Evolutionary conservation across 2,888 invertebrate species (phyloP).

Genomic region (Carcina quercana): DNA sequence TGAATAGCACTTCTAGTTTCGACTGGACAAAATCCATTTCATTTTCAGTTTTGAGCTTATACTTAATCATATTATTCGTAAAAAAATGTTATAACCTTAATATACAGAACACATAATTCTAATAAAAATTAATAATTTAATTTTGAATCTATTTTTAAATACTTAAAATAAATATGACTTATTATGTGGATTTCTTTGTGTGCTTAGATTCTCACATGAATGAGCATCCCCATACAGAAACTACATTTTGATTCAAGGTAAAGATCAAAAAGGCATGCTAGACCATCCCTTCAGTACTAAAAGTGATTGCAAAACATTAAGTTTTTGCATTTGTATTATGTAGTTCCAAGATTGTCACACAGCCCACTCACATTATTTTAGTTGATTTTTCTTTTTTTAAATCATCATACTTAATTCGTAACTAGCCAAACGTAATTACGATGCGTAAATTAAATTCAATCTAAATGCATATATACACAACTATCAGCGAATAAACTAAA

Average conservation of each 20-base stretch:
- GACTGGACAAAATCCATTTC: not conserved
- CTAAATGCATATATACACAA: slow-evolving; percentile 4
- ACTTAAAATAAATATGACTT: slow-evolving; percentile 69
- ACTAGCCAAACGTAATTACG: no score
- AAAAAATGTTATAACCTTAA: slow-evolving; percentile 48
- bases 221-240: no score
- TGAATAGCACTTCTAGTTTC: slow-evolving; percentile 25
- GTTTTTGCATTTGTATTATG: no score
- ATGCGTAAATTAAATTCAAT: not conserved
- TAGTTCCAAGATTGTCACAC: no score
- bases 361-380: no score
- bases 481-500: slow-evolving; percentile 19
- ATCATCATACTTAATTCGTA: no score
- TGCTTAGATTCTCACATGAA: no score
- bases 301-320: no score
- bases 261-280: no score
- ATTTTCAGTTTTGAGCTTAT: slow-evolving; percentile 44
- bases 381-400: no score
- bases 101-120: slow-evolving; percentile 64
- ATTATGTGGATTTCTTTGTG: slow-evolving; percentile 58
- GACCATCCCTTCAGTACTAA: no score
- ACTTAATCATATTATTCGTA: slow-evolving; percentile 46
- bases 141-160: slow-evolving; percentile 56
- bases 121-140: slow-evolving; percentile 66
- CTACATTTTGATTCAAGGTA: no score